phyloP scores from a whole-genome alignment of 2,888 invertebrate genomes.

The Epinotia ramella region DNA sequence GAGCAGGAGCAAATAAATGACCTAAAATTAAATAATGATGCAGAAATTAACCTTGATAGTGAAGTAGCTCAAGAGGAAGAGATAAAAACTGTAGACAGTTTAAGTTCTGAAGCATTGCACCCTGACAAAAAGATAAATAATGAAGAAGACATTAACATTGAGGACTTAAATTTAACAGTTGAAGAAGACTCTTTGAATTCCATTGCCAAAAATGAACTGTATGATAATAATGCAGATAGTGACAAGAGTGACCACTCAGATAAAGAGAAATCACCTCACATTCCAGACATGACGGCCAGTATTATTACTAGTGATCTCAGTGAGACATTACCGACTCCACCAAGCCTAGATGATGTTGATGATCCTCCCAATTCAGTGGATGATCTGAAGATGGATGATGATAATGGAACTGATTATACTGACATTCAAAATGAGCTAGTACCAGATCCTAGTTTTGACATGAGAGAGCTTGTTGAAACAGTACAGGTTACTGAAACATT shows the following conservation, averaged over 20 bases:
- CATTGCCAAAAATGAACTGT: conserved; percentile 38
- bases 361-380: conserved; percentile 46
- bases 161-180: conserved; percentile 72
- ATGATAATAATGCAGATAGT: conserved; percentile 33
- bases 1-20: conserved; percentile 16
- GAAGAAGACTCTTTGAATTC: conserved; percentile 57
- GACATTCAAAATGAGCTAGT: conserved; percentile 13
- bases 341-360: conserved; percentile 38
- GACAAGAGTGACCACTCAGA: conserved; percentile 33
- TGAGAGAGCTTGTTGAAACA: not conserved
- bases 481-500: conserved; percentile 2
- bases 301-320: conserved; percentile 16
- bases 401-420: conserved; percentile 6
- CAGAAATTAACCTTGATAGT: conserved; percentile 51
- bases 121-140: conserved; percentile 30
- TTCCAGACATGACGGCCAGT: conserved; percentile 28
- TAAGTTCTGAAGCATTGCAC: conserved; percentile 2
- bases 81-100: conserved; percentile 1
- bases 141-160: conserved; percentile 63
- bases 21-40: conserved; percentile 11
- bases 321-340: conserved; percentile 16
- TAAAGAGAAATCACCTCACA: conserved; percentile 35
- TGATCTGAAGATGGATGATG: conserved; percentile 33
- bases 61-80: conserved; percentile 55
- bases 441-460: not conserved